Conservation (phyloP, 2,113 vertebrate species). For the Microcebus tavaratra region DNA sequence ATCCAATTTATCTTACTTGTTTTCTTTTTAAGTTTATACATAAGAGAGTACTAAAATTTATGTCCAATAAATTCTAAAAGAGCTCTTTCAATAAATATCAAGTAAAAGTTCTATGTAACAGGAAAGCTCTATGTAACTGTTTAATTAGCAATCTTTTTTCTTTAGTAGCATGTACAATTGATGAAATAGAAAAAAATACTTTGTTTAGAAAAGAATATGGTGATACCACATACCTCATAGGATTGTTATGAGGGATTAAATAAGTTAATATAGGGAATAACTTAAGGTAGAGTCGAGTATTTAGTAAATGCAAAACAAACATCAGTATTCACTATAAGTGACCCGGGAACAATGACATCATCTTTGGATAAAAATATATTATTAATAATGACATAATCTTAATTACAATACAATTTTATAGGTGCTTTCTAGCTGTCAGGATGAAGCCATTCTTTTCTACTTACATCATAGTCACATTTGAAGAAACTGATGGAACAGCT, state of each 20-base stretch:
- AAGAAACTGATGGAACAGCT: slow-evolving; percentile 89
- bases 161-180: neutral
- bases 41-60: neutral
- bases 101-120: neutral
- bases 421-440: neutral
- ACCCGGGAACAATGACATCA: neutral
- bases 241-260: neutral
- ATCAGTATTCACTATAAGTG: neutral
- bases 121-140: neutral
- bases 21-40: neutral
- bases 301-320: slow-evolving; percentile 4
- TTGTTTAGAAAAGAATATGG: slow-evolving; percentile 36
- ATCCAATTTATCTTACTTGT: slow-evolving; percentile 1
- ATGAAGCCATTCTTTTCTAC: slow-evolving; percentile 79
- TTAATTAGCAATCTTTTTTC: neutral
- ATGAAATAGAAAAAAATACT: neutral
- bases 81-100: neutral
- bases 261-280: neutral
- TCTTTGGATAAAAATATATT: neutral
- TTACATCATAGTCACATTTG: slow-evolving; percentile 95
- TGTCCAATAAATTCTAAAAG: slow-evolving; percentile 36
- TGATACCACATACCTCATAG: neutral
- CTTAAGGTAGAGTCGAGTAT: neutral
- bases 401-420: neutral
- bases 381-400: neutral